phyloP scores from a whole-genome alignment of 2,113 vertebrate species.

The Dryoscopus gambensis region DNA sequence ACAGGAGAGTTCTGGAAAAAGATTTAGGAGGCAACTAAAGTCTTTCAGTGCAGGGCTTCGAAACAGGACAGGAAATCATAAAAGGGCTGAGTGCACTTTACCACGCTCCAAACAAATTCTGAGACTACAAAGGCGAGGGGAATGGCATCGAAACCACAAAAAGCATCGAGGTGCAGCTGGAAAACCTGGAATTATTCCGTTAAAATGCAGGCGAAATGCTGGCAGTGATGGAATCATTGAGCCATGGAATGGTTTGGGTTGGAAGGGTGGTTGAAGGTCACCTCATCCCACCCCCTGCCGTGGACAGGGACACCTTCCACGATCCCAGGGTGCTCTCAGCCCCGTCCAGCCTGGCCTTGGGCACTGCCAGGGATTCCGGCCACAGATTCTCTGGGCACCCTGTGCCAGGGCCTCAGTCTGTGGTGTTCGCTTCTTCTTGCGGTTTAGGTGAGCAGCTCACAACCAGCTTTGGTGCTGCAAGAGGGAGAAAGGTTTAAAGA shows the following conservation, averaged over 20 bases:
- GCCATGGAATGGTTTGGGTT: not conserved
- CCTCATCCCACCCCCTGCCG: too few relatives aligned
- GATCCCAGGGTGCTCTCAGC: not conserved
- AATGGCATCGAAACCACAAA: not conserved
- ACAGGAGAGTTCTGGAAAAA: constrained; percentile 14
- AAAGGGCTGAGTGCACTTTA: not conserved
- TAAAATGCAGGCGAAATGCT: not conserved
- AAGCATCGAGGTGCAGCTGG: not conserved
- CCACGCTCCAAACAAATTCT: not conserved
- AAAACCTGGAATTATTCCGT: not conserved
- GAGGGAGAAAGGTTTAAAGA: not conserved
- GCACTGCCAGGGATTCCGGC: not conserved
- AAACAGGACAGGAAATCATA: constrained; percentile 13
- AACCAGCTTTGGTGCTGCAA: not conserved
- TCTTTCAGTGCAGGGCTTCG: not conserved
- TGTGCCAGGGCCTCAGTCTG: not conserved
- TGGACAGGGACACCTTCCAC: not conserved
- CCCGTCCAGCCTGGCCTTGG: accelerated
- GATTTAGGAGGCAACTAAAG: constrained; percentile 10
- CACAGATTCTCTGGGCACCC: not conserved
- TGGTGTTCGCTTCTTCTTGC: not conserved
- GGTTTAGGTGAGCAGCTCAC: not conserved
- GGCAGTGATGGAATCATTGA: accelerated
- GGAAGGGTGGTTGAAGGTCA: not conserved
- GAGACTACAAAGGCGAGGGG: not conserved